These are phyloP conservation scores for Chiridota heheva DNA, from an alignment of 35 echinoderm and acorn worm species.

Conservation along the genomic window DNA sequence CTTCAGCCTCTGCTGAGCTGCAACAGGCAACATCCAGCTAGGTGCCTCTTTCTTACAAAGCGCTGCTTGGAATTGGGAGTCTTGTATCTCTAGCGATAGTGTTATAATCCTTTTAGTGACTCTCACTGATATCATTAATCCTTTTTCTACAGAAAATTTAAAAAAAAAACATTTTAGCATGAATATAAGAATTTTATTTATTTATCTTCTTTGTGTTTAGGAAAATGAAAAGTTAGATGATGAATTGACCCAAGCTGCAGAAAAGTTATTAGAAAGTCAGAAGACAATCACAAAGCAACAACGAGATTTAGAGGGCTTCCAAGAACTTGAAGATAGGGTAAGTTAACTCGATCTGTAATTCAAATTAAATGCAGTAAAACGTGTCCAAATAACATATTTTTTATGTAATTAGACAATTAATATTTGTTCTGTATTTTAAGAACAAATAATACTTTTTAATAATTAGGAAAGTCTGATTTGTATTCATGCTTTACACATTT, in stretches of 20 bases:
- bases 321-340: slow-evolving; percentile 94
- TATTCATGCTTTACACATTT: background rate
- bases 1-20: too few species aligned
- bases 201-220: slow-evolving; percentile 42
- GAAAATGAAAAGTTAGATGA: slow-evolving; percentile 77
- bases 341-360: slow-evolving; percentile 10
- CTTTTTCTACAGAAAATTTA: too few species aligned
- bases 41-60: too few species aligned
- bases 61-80: too few species aligned
- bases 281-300: slow-evolving; percentile 93
- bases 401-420: background rate
- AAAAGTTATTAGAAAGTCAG: slow-evolving; percentile 69
- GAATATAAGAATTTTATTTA: too few species aligned
- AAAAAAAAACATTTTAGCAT: too few species aligned
- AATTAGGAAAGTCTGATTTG: background rate
- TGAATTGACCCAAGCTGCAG: slow-evolving; percentile 74
- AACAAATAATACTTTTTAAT: background rate
- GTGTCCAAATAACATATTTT: too few species aligned
- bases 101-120: too few species aligned
- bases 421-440: background rate
- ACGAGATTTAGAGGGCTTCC: slow-evolving; percentile 83
- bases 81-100: too few species aligned
- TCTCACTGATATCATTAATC: too few species aligned
- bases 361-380: background rate
- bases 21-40: too few species aligned